Conservation (phyloP, 2,113 vertebrate genomes). For the Coregonus clupeaformis region DNA sequence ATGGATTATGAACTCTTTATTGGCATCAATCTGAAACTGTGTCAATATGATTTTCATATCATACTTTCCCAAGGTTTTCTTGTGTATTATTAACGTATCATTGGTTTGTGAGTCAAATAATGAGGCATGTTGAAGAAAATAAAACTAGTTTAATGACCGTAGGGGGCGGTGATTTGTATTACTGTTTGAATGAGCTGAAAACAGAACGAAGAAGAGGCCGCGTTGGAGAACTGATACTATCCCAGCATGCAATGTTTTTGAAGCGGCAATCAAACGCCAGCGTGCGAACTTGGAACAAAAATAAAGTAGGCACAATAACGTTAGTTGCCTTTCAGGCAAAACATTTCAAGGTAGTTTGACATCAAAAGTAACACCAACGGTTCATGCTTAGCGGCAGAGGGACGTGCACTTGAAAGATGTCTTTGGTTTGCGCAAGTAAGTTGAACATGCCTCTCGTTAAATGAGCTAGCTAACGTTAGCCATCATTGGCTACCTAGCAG, state of each 20-base stretch:
- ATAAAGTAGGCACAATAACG: conserved; percentile 16
- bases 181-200: too few relatives aligned
- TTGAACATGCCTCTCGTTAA: conserved; percentile 29
- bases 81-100: background rate
- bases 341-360: background rate
- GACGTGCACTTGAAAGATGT: conserved; percentile 61
- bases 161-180: conserved; percentile 26
- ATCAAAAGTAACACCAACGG: background rate
- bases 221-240: conserved; percentile 4
- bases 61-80: background rate
- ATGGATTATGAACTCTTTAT: too few relatives aligned
- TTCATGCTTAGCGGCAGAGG: background rate
- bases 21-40: too few relatives aligned
- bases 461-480: conserved; percentile 1
- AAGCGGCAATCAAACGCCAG: conserved; percentile 72
- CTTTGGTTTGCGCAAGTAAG: conserved; percentile 81
- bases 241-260: conserved; percentile 34
- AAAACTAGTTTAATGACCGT: background rate
- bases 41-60: background rate
- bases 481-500: too few relatives aligned
- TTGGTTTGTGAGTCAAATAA: background rate
- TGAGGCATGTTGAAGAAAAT: background rate
- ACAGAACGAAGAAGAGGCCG: conserved; percentile 45
- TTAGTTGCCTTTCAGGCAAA: background rate
- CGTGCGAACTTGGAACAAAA: conserved; percentile 59